A percentile compares a stretch with the other conserved stretches of the same genome.
phyloP scores from a whole-genome alignment of 2,113 vertebrate genomes.

The pig (Sus scrofa) region T2T-Sscrofa CM000820.6:104649501-104650000 shows the following conservation, averaged over 20 bases:
- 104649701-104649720: background rate
- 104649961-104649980: background rate
- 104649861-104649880: background rate
- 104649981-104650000: background rate
- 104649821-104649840: background rate
- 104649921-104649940: background rate
- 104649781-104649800: background rate
- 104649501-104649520: background rate
- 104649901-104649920: background rate
- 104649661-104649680: background rate
- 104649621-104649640: background rate
- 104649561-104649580: background rate
- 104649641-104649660: background rate
- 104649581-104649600: background rate
- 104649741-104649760: background rate
- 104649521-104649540: background rate
- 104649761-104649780: background rate
- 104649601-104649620: background rate
- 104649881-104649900: background rate
- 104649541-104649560: background rate
- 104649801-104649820: background rate
- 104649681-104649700: background rate
- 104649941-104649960: background rate
- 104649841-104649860: background rate
- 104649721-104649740: background rate